Evolutionary conservation across 1,140 invertebrate species (phyloP).

Genomic region (Latrodectus geometricus): DNA sequence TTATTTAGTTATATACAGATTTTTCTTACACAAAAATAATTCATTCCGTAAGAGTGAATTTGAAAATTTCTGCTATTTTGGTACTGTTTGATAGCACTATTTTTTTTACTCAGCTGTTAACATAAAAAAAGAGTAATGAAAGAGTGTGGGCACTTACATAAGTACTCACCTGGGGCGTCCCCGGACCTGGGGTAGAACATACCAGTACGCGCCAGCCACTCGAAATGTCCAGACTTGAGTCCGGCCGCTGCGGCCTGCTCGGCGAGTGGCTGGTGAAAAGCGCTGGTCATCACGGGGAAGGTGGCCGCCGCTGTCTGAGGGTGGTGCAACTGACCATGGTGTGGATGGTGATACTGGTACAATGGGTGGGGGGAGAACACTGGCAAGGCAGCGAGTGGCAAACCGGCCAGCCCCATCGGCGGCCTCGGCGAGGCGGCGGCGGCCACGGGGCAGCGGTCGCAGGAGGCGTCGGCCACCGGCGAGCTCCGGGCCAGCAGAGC

Average conservation of each 20-base stretch:
- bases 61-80: too few relatives aligned
- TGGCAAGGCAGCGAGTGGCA: conserved; percentile 39
- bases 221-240: conserved; percentile 57
- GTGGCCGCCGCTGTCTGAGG: background rate
- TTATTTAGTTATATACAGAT: too few relatives aligned
- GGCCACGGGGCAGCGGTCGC: conserved; percentile 32
- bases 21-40: too few relatives aligned
- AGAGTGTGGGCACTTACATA: background rate
- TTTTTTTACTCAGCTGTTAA: too few relatives aligned
- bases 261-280: conserved; percentile 53
- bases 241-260: conserved; percentile 46
- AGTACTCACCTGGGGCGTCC: conserved; percentile 50
- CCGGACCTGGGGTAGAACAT: conserved; percentile 54
- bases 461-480: conserved; percentile 13
- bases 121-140: background rate
- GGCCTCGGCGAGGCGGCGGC: conserved; percentile 1
- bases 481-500: conserved; percentile 46
- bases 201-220: conserved; percentile 50
- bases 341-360: conserved; percentile 40
- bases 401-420: conserved; percentile 1
- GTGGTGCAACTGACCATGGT: conserved; percentile 15
- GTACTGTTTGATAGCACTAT: too few relatives aligned
- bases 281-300: conserved; percentile 30
- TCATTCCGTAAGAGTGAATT: too few relatives aligned
- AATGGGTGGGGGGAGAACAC: conserved; percentile 37